Evolutionary conservation across 2,113 vertebrate species (phyloP).

Genomic region (Romanogobio albipinnatus): DNA sequence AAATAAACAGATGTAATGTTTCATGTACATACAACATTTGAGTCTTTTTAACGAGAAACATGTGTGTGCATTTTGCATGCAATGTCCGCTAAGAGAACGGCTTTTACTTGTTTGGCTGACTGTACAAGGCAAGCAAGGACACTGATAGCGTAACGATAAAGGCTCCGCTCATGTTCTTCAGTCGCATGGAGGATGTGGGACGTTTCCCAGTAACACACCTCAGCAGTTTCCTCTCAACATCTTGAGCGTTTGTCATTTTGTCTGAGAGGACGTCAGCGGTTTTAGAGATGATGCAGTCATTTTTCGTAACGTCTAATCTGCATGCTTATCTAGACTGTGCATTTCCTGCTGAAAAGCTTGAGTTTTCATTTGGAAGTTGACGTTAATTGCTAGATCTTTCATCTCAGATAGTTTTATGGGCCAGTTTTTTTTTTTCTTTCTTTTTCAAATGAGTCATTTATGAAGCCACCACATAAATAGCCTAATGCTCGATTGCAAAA

Average conservation of each 20-base stretch:
- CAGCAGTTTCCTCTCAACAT: slow-evolving; percentile 34
- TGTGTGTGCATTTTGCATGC: neutral
- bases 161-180: neutral
- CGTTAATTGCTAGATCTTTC: neutral
- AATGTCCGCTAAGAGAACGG: neutral
- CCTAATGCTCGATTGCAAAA: neutral
- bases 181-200: slow-evolving; percentile 24
- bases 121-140: neutral
- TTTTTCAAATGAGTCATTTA: neutral
- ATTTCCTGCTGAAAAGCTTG: neutral
- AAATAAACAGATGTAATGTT: neutral
- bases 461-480: neutral
- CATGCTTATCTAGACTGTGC: neutral
- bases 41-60: neutral
- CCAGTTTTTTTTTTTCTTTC: neutral
- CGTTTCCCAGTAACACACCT: slow-evolving; percentile 31
- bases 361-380: neutral
- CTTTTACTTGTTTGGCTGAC: neutral
- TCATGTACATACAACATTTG: neutral
- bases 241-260: neutral
- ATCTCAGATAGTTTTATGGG: neutral
- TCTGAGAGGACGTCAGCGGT: neutral
- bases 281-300: slow-evolving; percentile 23
- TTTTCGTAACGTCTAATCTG: slow-evolving; percentile 1
- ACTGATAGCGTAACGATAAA: neutral